A percentile compares a stretch with the other conserved stretches of the same genome.
Evolutionary conservation across 2,888 invertebrate genomes (phyloP).

Genomic region (Drosophila ezoana): DNA sequence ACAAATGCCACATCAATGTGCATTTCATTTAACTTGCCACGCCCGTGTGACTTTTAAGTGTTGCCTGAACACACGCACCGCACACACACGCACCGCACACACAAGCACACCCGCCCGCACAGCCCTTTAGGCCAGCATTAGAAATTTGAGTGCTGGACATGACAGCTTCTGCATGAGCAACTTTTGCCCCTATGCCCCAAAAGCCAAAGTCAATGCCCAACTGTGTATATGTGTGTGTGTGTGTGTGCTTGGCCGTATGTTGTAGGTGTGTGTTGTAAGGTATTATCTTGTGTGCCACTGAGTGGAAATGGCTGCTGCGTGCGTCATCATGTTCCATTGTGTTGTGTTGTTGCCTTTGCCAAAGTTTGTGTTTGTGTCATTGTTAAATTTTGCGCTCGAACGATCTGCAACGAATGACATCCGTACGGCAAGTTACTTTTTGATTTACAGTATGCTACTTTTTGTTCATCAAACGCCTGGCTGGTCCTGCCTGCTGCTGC

Average conservation of each 20-base stretch:
- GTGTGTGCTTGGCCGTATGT: conserved; percentile 24
- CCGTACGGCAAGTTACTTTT: conserved; percentile 80
- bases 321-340: conserved; percentile 62
- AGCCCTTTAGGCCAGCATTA: conserved; percentile 52
- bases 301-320: conserved; percentile 49
- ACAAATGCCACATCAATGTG: conserved; percentile 77
- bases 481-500: conserved; percentile 36
- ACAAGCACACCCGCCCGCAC: conserved; percentile 13
- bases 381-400: conserved; percentile 81
- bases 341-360: conserved; percentile 31
- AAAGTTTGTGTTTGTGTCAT: conserved; percentile 79
- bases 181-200: conserved; percentile 66
- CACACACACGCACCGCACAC: conserved; percentile 26
- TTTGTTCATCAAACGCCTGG: conserved; percentile 76
- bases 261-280: conserved; percentile 80
- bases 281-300: conserved; percentile 65
- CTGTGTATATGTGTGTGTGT: neutral
- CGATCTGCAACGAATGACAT: conserved; percentile 80
- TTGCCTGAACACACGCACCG: conserved; percentile 49
- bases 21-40: conserved; percentile 81
- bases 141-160: conserved; percentile 80
- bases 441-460: conserved; percentile 81
- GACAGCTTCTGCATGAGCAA: conserved; percentile 82
- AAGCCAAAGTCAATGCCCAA: conserved; percentile 46
- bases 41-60: conserved; percentile 79